Conservation (phyloP, 2,888 invertebrate species). For the Philereme transversata region DNA sequence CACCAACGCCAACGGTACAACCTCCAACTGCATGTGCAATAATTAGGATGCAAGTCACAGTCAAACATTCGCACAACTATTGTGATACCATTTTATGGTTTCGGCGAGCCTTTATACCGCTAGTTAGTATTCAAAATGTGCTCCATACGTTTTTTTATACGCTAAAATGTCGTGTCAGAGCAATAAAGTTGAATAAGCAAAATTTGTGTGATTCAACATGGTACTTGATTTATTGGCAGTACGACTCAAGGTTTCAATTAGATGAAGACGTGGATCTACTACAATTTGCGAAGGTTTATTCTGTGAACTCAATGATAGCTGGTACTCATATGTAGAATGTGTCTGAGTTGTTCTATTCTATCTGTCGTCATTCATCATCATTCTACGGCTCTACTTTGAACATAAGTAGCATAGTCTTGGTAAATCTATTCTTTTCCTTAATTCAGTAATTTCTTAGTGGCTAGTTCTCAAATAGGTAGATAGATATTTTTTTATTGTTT, state of each 20-base stretch:
- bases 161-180: slow-evolving; percentile 75
- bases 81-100: slow-evolving; percentile 81
- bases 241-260: slow-evolving; percentile 55
- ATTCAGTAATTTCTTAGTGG: too few species aligned
- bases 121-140: slow-evolving; percentile 80
- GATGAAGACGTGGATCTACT: slow-evolving; percentile 33
- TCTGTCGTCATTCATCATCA: too few species aligned
- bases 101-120: slow-evolving; percentile 75
- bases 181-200: slow-evolving; percentile 68
- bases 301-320: neutral
- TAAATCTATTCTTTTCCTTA: too few species aligned
- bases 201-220: slow-evolving; percentile 62
- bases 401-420: too few species aligned
- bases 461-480: too few species aligned
- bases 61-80: slow-evolving; percentile 81
- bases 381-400: too few species aligned
- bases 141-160: slow-evolving; percentile 75
- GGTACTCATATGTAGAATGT: too few species aligned
- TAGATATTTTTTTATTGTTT: too few species aligned
- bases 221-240: slow-evolving; percentile 54
- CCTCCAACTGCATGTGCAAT: slow-evolving; percentile 67
- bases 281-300: neutral
- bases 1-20: slow-evolving; percentile 55
- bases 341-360: too few species aligned
- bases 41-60: slow-evolving; percentile 78